Percentiles rank a stretch among this genome's conserved stretches.
These are phyloP conservation scores for Sarcophilus harrisii DNA, from an alignment of 2,797 vertebrate species.

Conservation along the genomic window DNA sequence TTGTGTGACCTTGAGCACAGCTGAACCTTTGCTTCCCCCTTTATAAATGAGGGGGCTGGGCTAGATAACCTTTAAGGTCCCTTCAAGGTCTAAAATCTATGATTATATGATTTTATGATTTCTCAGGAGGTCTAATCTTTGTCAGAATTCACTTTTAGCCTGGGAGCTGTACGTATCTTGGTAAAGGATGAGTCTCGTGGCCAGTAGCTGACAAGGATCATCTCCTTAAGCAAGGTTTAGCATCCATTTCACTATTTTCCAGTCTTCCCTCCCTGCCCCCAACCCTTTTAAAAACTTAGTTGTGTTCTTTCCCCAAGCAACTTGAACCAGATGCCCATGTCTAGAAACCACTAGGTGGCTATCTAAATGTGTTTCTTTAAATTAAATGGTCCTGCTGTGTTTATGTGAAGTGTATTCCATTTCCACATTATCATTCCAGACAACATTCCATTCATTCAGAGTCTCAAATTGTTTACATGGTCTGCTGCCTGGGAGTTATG, in stretches of 20 bases:
- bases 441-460: conserved; percentile 83
- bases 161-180: conserved; percentile 6
- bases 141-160: conserved; percentile 22
- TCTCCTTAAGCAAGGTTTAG: conserved; percentile 66
- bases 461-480: conserved; percentile 79
- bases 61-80: neutral
- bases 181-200: conserved; percentile 20
- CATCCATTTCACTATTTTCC: conserved; percentile 31
- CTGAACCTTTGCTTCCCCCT: neutral
- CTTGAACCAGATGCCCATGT: conserved; percentile 54
- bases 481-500: conserved; percentile 76
- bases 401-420: conserved; percentile 74
- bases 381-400: conserved; percentile 78
- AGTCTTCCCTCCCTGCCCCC: neutral
- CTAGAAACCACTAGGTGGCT: conserved; percentile 58
- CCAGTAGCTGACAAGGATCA: conserved; percentile 21
- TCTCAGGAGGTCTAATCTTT: neutral
- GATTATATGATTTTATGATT: neutral
- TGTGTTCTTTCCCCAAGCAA: conserved; percentile 54
- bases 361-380: conserved; percentile 77
- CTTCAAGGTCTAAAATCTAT: neutral
- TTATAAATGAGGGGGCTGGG: neutral
- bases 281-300: neutral
- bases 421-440: conserved; percentile 80
- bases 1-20: neutral